These are phyloP conservation scores for Lacerta agilis DNA, from an alignment of 2,797 vertebrate genomes.

Conservation along the genomic window DNA sequence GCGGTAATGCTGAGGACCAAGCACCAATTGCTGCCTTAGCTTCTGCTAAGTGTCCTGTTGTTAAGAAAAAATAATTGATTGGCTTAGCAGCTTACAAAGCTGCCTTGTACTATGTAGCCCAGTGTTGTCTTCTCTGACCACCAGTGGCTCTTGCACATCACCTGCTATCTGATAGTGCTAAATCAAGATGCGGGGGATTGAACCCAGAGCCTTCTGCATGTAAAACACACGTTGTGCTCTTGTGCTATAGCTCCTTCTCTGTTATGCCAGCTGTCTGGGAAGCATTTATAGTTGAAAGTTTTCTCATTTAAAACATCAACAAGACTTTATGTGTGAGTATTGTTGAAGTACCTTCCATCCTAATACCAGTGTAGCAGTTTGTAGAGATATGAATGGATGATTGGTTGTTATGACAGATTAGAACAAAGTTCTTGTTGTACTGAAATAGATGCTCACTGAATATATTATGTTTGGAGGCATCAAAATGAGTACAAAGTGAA, in stretches of 20 bases:
- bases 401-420: conserved; percentile 26
- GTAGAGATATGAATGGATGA: not conserved
- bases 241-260: too few relatives aligned
- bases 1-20: not conserved
- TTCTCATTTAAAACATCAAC: not conserved
- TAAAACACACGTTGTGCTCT: not conserved
- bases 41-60: not conserved
- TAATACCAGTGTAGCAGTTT: not conserved
- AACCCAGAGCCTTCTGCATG: not conserved
- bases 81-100: not conserved
- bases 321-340: not conserved
- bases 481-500: conserved; percentile 47
- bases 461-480: conserved; percentile 26
- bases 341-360: not conserved
- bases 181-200: not conserved
- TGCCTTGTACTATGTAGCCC: not conserved
- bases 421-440: conserved; percentile 31
- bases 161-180: not conserved
- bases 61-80: not conserved
- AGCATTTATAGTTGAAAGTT: not conserved
- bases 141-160: not conserved
- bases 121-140: not conserved
- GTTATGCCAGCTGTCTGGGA: not conserved
- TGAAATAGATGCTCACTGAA: conserved; percentile 42
- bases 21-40: not conserved